These are phyloP conservation scores for Sitta carolinensis DNA, from an alignment of 2,797 vertebrate species.

Conservation along the genomic window DNA sequence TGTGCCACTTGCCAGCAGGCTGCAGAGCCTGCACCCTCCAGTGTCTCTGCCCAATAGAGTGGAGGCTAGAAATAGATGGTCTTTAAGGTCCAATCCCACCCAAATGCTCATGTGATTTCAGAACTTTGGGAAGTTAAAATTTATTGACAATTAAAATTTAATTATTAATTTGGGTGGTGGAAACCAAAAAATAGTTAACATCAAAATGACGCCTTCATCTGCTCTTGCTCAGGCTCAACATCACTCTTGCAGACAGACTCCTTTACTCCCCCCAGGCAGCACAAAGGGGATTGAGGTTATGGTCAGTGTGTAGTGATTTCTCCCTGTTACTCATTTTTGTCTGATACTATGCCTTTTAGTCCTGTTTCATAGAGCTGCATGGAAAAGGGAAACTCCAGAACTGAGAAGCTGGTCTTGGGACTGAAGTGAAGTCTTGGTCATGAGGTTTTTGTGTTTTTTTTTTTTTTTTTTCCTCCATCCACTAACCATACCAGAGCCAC, in stretches of 20 bases:
- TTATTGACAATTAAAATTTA: not conserved
- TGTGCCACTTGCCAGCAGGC: not conserved
- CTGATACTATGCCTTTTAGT: not conserved
- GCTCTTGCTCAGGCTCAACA: not conserved
- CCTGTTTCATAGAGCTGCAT: not conserved
- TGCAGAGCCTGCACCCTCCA: not conserved
- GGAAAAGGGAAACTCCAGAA: not conserved
- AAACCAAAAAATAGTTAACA: not conserved
- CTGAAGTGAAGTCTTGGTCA: not conserved
- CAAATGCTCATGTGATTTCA: not conserved
- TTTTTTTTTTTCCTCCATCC: rapidly evolving
- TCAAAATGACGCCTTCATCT: not conserved
- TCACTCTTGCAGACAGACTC: not conserved
- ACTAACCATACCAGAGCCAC: not conserved
- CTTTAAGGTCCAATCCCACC: not conserved
- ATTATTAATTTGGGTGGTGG: not conserved
- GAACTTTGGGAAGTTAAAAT: not conserved
- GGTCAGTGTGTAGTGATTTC: not conserved
- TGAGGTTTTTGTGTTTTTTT: rapidly evolving
- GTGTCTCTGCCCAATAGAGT: not conserved
- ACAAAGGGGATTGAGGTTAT: not conserved
- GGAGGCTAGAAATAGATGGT: not conserved
- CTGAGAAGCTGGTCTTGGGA: not conserved
- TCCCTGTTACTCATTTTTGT: not conserved
- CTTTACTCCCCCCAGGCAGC: not conserved